These are phyloP conservation scores for Drosophila ironensis DNA, from an alignment of 1,140 invertebrate genomes.

Conservation along the genomic window DNA sequence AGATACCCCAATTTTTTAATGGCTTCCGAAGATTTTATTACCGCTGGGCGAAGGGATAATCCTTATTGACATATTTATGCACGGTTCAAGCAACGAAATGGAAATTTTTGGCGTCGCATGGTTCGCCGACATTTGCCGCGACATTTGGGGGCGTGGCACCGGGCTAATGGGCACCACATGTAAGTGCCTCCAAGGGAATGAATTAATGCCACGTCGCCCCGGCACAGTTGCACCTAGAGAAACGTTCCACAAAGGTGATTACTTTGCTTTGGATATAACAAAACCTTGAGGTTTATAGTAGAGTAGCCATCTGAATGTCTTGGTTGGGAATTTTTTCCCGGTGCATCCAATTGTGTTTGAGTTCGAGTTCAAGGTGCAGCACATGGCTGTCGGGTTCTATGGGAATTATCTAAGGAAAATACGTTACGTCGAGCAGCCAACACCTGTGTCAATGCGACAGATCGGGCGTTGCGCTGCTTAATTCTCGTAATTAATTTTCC, in stretches of 20 bases:
- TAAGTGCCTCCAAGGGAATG: conserved; percentile 41
- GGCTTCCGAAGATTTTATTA: conserved; percentile 24
- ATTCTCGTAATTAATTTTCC: conserved; percentile 58
- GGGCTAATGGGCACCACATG: conserved; percentile 52
- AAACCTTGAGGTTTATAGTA: too few relatives aligned
- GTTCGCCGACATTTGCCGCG: conserved; percentile 37
- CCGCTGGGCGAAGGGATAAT: conserved; percentile 39
- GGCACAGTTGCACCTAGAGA: neutral
- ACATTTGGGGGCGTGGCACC: conserved; percentile 25
- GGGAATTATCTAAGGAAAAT: conserved; percentile 55
- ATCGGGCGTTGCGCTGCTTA: conserved; percentile 31
- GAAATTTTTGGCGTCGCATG: conserved; percentile 59
- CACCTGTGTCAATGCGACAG: conserved; percentile 41
- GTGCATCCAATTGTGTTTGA: neutral
- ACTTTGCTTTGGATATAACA: too few relatives aligned
- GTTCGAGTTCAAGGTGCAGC: conserved; percentile 32
- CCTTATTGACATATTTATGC: conserved; percentile 74
- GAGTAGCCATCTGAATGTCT: too few relatives aligned
- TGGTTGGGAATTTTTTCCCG: neutral
- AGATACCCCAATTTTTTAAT: conserved; percentile 10
- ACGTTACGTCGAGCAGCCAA: conserved; percentile 39
- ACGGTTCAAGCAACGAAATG: conserved; percentile 69
- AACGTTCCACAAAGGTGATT: neutral
- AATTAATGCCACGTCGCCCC: conserved; percentile 22
- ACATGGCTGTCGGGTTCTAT: conserved; percentile 32